phyloP scores from a whole-genome alignment of 2,797 vertebrate species.

The Tenualosa ilisha region DNA sequence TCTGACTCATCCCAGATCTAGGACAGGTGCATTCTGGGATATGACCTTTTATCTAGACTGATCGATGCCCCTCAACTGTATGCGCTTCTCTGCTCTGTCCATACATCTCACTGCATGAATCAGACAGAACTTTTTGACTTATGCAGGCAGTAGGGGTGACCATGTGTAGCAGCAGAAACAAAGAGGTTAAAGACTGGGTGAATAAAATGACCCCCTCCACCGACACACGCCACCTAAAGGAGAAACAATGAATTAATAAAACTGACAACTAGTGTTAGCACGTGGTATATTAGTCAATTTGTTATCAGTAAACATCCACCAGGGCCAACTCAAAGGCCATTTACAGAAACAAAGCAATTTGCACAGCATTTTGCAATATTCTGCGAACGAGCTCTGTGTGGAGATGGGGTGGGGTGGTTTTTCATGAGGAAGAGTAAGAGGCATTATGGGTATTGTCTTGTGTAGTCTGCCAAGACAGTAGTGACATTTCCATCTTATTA shows the following conservation, averaged over 20 bases:
- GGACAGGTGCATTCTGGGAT: neutral
- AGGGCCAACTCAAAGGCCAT: neutral
- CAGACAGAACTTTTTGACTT: neutral
- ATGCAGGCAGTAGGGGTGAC: neutral
- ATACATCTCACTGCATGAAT: neutral
- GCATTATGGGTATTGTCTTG: neutral
- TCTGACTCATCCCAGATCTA: neutral
- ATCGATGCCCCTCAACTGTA: neutral
- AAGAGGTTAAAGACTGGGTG: neutral
- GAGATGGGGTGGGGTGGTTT: neutral
- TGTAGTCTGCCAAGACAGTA: neutral
- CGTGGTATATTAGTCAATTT: conserved; percentile 18
- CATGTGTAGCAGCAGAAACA: neutral
- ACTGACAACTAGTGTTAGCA: conserved; percentile 19
- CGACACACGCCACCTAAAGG: neutral
- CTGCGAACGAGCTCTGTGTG: neutral
- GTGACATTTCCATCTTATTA: conserved; percentile 33
- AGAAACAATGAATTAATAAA: neutral
- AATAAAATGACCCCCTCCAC: neutral
- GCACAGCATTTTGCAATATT: conserved; percentile 12
- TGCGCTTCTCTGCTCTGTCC: neutral
- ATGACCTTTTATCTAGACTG: neutral
- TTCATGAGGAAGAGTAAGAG: neutral
- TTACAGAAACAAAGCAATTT: neutral
- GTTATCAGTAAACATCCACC: conserved; percentile 29